Base-by-base conservation (phyloP, 2,888 invertebrate species). In the Caenorhabditis sp. region DNA sequence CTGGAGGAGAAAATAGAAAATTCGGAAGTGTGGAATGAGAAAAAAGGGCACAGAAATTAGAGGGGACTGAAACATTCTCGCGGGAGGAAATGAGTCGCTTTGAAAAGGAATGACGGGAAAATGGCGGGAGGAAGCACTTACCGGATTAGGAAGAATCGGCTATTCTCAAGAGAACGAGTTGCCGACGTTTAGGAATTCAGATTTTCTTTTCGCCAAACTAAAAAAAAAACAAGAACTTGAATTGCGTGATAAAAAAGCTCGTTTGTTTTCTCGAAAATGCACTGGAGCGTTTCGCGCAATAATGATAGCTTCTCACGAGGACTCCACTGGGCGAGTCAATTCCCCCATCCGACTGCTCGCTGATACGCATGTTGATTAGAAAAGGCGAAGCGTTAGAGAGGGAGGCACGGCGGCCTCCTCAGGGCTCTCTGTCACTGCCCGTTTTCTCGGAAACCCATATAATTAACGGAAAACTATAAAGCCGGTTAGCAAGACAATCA, bases 301-400 rank as follows among this genome's bases (percentile, higher is more conserved):
- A n/a, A n/a, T n/a, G n/a, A n/a, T n/a, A n/a, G n/a, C n/a, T n/a
- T n/a, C n/a, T n/a, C n/a, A n/a, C n/a, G n/a, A n/a, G 22, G 22
- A 35, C 46, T 45, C 45, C 30, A 37, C n/a, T n/a, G 41, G 27
- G 52, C 52, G 43, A 50, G 52, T 43, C 63, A 53, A 63, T 63
- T 63, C 63, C 63, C 43, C 35, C 20, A n/a, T 15, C 11, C 22
- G 20, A 26, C 37, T 37, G 15, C 13, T 26, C 22, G 63, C 37
- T 63, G 63, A 63, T 63, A 63, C 53, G 48, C 32, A 43, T 35
- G 52, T 52, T 63, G 52, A 63, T 63, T 63, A 62, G 52, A 52
- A 62, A n/a, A 22, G 35, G 30, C 7, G 27, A 45, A 22, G 58
- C 15, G n/a, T 15, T 22, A 11, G 41, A n/a, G 15, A 17, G 48